phyloP scores from a whole-genome alignment of 2,888 invertebrate species.

The Phania funesta region DNA sequence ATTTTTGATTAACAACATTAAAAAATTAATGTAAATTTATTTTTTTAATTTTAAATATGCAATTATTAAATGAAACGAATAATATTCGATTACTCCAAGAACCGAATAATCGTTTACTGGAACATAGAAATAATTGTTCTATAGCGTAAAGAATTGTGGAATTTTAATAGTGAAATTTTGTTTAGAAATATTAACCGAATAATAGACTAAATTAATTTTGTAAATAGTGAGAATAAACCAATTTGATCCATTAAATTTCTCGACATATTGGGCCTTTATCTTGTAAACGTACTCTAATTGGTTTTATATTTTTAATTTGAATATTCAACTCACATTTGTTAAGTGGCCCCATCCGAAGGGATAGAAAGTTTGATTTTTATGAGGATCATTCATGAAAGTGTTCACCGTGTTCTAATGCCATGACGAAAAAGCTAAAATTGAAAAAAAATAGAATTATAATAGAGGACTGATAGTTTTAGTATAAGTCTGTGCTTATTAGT shows the following conservation, averaged over 20 bases:
- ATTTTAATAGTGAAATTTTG: background rate
- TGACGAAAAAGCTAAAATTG: slow-evolving; percentile 86
- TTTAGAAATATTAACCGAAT: too few relatives aligned
- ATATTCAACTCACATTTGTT: slow-evolving; percentile 84
- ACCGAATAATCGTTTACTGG: background rate
- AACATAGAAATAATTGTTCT: background rate
- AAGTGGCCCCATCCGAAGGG: slow-evolving; percentile 90
- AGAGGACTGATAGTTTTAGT: background rate
- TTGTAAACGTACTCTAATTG: too few relatives aligned
- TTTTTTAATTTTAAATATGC: too few relatives aligned
- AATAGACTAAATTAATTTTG: too few relatives aligned
- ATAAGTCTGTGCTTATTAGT: background rate
- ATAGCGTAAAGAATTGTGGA: background rate
- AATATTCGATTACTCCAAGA: background rate
- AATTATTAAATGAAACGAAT: background rate
- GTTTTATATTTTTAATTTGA: background rate
- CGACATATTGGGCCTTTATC: too few relatives aligned
- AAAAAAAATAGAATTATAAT: background rate
- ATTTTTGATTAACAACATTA: too few relatives aligned
- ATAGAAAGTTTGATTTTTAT: slow-evolving; percentile 83
- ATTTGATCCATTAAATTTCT: too few relatives aligned
- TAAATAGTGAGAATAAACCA: too few relatives aligned
- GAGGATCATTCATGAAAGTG: slow-evolving; percentile 87
- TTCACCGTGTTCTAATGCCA: slow-evolving; percentile 86
- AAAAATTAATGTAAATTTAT: too few relatives aligned